Conservation (phyloP, 2,113 vertebrate genomes). For the Dasyprocta punctata region DNA sequence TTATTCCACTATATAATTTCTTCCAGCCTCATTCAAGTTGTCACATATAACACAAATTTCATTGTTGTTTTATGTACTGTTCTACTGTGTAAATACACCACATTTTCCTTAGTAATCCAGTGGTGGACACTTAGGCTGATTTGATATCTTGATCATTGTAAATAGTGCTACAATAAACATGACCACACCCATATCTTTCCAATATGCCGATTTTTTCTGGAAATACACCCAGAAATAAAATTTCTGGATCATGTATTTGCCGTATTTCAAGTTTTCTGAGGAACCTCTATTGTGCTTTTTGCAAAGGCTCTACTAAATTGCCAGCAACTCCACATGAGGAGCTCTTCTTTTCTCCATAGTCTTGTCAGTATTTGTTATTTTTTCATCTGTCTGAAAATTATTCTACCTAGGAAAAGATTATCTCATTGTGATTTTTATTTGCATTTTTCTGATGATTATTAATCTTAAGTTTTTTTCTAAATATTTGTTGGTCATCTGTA, state of each 20-base stretch:
- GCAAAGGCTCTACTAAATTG: not conserved
- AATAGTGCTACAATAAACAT: not conserved
- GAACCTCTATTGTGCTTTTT: not conserved
- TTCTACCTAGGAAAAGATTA: not conserved
- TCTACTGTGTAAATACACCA: not conserved
- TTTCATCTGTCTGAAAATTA: not conserved
- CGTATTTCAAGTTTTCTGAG: not conserved
- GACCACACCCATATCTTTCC: too few species aligned
- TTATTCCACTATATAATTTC: not conserved
- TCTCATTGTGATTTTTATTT: not conserved
- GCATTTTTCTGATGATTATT: not conserved
- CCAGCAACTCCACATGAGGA: not conserved
- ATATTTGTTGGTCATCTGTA: not conserved
- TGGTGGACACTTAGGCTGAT: too few species aligned
- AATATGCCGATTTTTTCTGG: too few species aligned
- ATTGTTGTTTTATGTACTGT: not conserved
- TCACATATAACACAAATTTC: not conserved
- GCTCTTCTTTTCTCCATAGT: not conserved
- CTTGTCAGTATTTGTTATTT: too few species aligned
- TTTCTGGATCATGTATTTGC: not conserved
- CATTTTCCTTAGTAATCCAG: not conserved
- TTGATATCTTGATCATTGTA: not conserved
- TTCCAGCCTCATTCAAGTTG: not conserved
- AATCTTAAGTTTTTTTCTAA: not conserved
- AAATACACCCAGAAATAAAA: too few species aligned